Evolutionary conservation across 1,140 invertebrate genomes (phyloP), one percentile per base, ranked within the genome.

Genomic region (Euwallacea similis): DNA sequence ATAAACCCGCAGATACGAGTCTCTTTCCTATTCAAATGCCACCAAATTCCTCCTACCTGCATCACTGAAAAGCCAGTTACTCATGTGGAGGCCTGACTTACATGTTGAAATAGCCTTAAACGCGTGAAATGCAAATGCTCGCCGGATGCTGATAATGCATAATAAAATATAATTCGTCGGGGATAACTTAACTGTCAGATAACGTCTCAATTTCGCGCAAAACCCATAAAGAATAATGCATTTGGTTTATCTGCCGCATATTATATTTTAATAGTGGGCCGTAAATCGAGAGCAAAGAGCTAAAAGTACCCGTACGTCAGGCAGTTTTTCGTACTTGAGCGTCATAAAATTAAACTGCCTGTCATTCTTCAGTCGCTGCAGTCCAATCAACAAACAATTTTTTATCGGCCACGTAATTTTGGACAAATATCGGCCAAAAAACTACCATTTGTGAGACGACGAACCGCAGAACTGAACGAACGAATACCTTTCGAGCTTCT

Each of bases 381-480:
- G 42, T 15, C 16, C 43, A 46, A 66, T 66, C 65, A 33, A 43
- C 50, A 43, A 55, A 42, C 13, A 21, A n/a, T 66, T 66, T 66
- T 66, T 66, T 66, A 58, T 66, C 42, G 41, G 54, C 42, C 47
- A 54, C 21, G 63, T 65, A 66, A 66, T 66, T 66, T 66, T 43
- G 42, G 47, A 44, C 53, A 66, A 58, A 66, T 66, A 66, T 66
- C 13, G 55, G 13, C 65, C 53, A 15, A 66, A 66, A 66, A 66
- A 66, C 41, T 58, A 13, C 16, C 65, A 66, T 66, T 54, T 56
- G 21, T 33, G 21, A 33, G 65, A 15, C 7, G n/a, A 33, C 42
- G 46, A 50, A 33, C 47, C 61, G 61, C 41, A 21, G 50, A n/a
- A 46, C 33, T 33, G 21, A 33, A 33, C 47, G 42, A 56, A 66